These are phyloP conservation scores for Drosophila ohnishii DNA, from an alignment of 1,140 invertebrate species.

Conservation along the genomic window DNA sequence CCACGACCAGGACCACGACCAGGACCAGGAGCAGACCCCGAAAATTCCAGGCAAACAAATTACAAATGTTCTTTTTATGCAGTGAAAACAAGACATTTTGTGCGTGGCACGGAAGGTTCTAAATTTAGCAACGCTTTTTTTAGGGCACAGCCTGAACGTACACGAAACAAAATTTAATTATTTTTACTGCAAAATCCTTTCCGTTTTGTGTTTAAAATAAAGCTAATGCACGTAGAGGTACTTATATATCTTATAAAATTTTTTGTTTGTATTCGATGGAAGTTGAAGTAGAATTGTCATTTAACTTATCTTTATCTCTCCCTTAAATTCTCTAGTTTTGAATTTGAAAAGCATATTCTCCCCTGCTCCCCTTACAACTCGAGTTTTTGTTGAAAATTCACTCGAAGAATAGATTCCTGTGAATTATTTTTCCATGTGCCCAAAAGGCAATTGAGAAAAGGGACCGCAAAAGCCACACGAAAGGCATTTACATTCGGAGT, in stretches of 20 bases:
- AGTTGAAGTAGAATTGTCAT: background rate
- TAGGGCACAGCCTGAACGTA: background rate
- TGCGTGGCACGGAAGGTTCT: constrained; percentile 9
- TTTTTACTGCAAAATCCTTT: background rate
- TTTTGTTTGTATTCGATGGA: background rate
- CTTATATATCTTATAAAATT: background rate
- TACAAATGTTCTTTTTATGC: constrained; percentile 68
- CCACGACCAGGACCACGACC: constrained; percentile 8
- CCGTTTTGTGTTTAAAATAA: background rate
- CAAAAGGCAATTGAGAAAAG: constrained; percentile 5
- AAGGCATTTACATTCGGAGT: constrained; percentile 61
- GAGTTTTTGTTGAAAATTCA: background rate
- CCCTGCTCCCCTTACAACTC: no score
- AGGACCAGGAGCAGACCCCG: constrained; percentile 23
- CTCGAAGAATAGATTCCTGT: background rate
- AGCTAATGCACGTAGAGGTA: no score
- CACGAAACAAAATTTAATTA: constrained; percentile 5
- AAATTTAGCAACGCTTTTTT: constrained; percentile 12
- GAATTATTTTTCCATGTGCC: background rate
- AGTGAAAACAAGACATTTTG: constrained; percentile 54
- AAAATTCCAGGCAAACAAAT: constrained; percentile 54
- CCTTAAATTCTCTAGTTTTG: background rate
- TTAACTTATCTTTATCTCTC: background rate
- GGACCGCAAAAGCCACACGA: constrained; percentile 59
- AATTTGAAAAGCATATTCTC: background rate